Evolutionary conservation across 2,888 invertebrate species (phyloP).

Genomic region (Leptinotarsa haldemani): DNA sequence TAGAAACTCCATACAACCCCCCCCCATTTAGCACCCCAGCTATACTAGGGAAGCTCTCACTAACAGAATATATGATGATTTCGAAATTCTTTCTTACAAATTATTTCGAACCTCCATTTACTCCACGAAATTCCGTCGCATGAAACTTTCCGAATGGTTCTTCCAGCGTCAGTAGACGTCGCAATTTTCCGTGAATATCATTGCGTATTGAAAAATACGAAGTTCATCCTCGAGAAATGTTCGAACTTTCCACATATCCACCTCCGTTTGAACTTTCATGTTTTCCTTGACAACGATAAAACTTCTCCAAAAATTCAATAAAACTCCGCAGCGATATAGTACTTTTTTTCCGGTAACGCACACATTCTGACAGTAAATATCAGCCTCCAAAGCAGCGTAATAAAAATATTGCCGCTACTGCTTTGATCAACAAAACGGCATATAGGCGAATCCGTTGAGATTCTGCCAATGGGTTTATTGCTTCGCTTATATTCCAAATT

Average conservation of each 20-base stretch:
- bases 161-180: conserved; percentile 1
- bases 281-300: conserved; percentile 23
- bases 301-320: conserved; percentile 33
- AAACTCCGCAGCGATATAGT: conserved; percentile 34
- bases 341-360: conserved; percentile 35
- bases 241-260: conserved; percentile 20
- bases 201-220: conserved; percentile 17
- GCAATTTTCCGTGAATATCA: conserved; percentile 5
- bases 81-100: not conserved
- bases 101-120: not conserved
- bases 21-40: not conserved
- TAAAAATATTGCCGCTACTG: conserved; percentile 52
- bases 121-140: not conserved
- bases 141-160: conserved; percentile 2
- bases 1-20: not conserved
- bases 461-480: conserved; percentile 64
- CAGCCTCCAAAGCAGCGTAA: conserved; percentile 50
- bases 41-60: not conserved
- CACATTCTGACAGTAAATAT: conserved; percentile 47
- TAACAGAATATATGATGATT: not conserved
- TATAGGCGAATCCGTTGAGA: conserved; percentile 58
- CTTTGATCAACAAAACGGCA: conserved; percentile 59
- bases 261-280: conserved; percentile 15
- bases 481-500: conserved; percentile 64
- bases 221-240: conserved; percentile 6